A percentile compares a stretch with the other conserved stretches of the same genome.
phyloP scores from a whole-genome alignment of 2,888 invertebrate species.

The Steinernema hermaphroditum region DNA sequence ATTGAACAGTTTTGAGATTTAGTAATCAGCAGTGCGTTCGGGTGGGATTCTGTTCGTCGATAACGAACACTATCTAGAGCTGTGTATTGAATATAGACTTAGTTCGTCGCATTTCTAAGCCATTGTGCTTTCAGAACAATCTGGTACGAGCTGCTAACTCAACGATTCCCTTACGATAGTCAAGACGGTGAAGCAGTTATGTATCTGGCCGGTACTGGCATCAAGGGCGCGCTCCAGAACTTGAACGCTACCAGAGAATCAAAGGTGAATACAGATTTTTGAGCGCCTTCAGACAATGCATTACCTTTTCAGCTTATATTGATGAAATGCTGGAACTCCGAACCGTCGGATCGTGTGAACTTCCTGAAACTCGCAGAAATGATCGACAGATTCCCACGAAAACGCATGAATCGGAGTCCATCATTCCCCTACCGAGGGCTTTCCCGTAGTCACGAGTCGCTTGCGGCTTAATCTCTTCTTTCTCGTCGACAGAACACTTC shows the following conservation, averaged over 20 bases:
- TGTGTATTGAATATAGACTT: no score
- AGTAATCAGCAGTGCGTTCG: no score
- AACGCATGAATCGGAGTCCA: constrained; percentile 90
- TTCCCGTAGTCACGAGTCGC: constrained; percentile 8
- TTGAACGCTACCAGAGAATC: constrained; percentile 92
- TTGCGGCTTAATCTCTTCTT: not conserved
- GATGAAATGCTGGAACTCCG: constrained; percentile 91
- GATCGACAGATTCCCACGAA: constrained; percentile 89
- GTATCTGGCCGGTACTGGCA: constrained; percentile 95
- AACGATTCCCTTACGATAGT: constrained; percentile 70
- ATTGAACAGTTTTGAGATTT: no score
- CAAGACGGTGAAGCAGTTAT: constrained; percentile 88
- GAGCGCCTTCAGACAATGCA: not conserved
- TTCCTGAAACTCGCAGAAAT: constrained; percentile 81
- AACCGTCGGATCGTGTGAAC: constrained; percentile 82
- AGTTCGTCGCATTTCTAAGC: not conserved
- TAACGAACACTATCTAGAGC: no score
- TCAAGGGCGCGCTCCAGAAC: constrained; percentile 90
- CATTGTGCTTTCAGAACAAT: constrained; percentile 77
- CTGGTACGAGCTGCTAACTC: constrained; percentile 84
- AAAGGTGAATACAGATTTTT: constrained; percentile 77
- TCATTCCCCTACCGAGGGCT: constrained; percentile 79
- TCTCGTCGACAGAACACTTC: no score
- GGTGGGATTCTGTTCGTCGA: no score
- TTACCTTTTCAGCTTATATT: constrained; percentile 79